Evolutionary conservation across 2,797 vertebrate species (phyloP).

Genomic region (Semotilus atromaculatus): DNA sequence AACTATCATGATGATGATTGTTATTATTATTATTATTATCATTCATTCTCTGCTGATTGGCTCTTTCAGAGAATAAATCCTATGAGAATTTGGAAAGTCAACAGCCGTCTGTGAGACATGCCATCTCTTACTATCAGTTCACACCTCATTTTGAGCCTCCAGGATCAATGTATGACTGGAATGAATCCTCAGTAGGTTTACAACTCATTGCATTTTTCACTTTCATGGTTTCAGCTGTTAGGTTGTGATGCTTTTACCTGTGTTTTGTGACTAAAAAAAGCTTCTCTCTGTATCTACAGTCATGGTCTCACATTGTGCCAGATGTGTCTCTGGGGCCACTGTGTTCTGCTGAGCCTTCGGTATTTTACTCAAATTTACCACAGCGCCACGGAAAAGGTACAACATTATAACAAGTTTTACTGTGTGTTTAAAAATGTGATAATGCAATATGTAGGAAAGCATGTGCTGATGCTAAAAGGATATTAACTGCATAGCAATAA

Average conservation of each 20-base stretch:
- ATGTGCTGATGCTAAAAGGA: background rate
- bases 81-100: slow-evolving; percentile 78
- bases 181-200: slow-evolving; percentile 79
- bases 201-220: background rate
- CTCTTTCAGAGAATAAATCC: slow-evolving; percentile 79
- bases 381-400: slow-evolving; percentile 87
- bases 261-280: background rate
- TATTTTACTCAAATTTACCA: slow-evolving; percentile 72
- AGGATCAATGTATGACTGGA: slow-evolving; percentile 78
- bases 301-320: slow-evolving; percentile 73
- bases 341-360: slow-evolving; percentile 71
- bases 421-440: background rate
- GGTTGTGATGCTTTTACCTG: background rate
- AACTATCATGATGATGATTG: background rate
- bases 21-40: background rate
- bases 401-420: background rate
- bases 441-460: background rate
- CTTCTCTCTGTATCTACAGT: slow-evolving; percentile 59
- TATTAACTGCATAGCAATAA: background rate
- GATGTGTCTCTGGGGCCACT: slow-evolving; percentile 70
- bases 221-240: background rate
- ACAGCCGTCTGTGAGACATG: slow-evolving; percentile 74
- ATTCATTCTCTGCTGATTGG: background rate
- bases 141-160: slow-evolving; percentile 72
- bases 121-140: slow-evolving; percentile 74